phyloP scores from a whole-genome alignment of 2,113 vertebrate species.

The Hirundichthys speculiger region DNA sequence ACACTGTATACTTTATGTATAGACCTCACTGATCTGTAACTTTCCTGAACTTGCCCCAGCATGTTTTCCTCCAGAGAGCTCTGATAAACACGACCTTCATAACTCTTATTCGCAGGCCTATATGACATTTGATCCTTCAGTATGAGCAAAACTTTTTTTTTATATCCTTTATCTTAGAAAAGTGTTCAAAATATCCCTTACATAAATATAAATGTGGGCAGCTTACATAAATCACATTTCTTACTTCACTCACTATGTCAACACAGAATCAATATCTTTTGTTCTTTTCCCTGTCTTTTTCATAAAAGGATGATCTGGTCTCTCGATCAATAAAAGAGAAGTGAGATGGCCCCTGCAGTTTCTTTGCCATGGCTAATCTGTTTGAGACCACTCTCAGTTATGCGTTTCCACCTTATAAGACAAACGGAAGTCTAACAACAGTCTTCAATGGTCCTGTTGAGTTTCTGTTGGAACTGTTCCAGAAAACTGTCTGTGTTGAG shows the following conservation, averaged over 20 bases:
- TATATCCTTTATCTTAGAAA: constrained; percentile 15
- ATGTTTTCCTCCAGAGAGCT: background rate
- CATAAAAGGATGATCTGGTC: constrained; percentile 46
- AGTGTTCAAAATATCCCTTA: constrained; percentile 52
- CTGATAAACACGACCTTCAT: background rate
- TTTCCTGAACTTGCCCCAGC: background rate
- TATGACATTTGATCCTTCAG: constrained; percentile 7
- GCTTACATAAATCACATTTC: constrained; percentile 63
- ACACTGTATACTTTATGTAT: too few relatives aligned
- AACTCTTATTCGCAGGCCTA: constrained; percentile 10
- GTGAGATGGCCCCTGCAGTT: constrained; percentile 33
- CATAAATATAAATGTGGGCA: constrained; percentile 61
- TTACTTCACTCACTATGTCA: constrained; percentile 34
- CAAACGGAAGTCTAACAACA: too few relatives aligned
- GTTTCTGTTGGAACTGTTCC: background rate
- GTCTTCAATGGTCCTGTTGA: background rate
- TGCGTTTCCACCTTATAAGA: background rate
- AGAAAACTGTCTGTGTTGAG: background rate
- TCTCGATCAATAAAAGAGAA: constrained; percentile 56
- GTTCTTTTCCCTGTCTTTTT: constrained; percentile 38
- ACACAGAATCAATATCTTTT: constrained; percentile 50
- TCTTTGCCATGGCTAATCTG: constrained; percentile 41
- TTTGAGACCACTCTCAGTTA: background rate
- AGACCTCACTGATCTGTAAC: background rate
- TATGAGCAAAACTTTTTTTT: constrained; percentile 12